Evolutionary conservation across 2,113 vertebrate genomes (phyloP).

Genomic region (Capricornis sumatraensis): DNA sequence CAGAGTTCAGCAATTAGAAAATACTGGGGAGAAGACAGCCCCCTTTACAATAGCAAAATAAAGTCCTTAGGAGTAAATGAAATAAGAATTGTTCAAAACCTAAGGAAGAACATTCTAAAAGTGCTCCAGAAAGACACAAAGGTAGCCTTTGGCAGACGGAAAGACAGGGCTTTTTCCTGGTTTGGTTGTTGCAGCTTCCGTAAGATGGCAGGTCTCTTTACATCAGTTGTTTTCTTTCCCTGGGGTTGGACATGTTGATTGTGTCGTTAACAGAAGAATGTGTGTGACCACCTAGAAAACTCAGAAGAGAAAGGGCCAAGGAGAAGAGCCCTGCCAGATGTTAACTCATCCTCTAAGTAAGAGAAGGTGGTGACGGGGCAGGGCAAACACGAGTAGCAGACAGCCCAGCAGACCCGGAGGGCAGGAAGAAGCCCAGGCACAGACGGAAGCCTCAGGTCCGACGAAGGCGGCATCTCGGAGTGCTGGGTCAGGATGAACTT

Average conservation of each 20-base stretch:
- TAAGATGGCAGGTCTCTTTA: neutral
- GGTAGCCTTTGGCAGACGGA: neutral
- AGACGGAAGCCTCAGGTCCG: rapidly evolving
- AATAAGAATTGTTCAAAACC: neutral
- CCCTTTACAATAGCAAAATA: neutral
- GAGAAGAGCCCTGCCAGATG: neutral
- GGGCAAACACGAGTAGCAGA: neutral
- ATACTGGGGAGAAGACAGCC: neutral
- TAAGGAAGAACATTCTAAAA: no score
- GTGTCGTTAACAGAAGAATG: neutral
- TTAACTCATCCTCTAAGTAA: rapidly evolving
- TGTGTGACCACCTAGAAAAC: neutral
- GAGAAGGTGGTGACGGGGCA: rapidly evolving
- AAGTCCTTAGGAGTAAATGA: neutral
- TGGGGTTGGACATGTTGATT: neutral
- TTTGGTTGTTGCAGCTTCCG: rapidly evolving
- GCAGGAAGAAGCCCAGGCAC: neutral
- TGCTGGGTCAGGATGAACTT: neutral
- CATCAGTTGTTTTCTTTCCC: neutral
- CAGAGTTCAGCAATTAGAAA: neutral
- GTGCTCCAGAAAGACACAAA: neutral
- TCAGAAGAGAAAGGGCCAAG: neutral
- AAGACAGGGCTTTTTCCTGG: neutral
- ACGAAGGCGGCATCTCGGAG: no score
- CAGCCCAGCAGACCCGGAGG: neutral